Conservation (phyloP, 2,113 vertebrate species). For the Sebastes schlegelii region DNA sequence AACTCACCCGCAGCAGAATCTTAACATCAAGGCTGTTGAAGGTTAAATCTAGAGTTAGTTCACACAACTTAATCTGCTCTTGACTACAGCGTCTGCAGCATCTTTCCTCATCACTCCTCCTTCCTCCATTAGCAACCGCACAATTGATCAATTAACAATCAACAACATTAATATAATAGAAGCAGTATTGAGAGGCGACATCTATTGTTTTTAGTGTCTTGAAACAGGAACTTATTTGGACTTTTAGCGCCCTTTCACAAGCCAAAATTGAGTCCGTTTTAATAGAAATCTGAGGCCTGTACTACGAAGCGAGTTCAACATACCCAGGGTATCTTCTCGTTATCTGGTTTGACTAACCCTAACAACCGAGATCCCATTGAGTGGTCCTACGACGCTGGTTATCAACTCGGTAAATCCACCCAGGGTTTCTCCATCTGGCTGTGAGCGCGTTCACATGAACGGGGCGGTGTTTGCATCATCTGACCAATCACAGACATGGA, state of each 20-base stretch:
- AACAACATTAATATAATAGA: background rate
- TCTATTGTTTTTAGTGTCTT: background rate
- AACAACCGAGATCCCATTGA: too few relatives aligned
- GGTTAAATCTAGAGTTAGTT: slow-evolving; percentile 29
- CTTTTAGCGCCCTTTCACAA: background rate
- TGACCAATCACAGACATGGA: too few relatives aligned
- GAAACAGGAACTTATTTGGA: background rate
- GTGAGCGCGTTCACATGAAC: too few relatives aligned
- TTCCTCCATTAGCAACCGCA: background rate
- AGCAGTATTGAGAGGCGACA: background rate
- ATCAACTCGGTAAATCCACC: too few relatives aligned
- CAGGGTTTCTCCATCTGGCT: too few relatives aligned
- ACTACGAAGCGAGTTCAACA: too few relatives aligned
- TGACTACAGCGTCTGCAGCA: background rate
- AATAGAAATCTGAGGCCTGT: too few relatives aligned
- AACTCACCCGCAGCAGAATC: slow-evolving; percentile 31
- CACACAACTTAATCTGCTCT: background rate
- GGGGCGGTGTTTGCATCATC: too few relatives aligned
- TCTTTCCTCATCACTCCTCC: background rate
- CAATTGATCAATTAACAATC: background rate
- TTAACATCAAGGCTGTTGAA: slow-evolving; percentile 39
- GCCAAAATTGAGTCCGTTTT: too few relatives aligned
- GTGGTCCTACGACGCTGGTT: too few relatives aligned
- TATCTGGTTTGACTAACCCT: too few relatives aligned
- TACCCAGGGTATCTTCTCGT: too few relatives aligned